These are phyloP conservation scores for Campopleginae sp. DNA, from an alignment of 2,888 invertebrate species.

Conservation along the genomic window DNA sequence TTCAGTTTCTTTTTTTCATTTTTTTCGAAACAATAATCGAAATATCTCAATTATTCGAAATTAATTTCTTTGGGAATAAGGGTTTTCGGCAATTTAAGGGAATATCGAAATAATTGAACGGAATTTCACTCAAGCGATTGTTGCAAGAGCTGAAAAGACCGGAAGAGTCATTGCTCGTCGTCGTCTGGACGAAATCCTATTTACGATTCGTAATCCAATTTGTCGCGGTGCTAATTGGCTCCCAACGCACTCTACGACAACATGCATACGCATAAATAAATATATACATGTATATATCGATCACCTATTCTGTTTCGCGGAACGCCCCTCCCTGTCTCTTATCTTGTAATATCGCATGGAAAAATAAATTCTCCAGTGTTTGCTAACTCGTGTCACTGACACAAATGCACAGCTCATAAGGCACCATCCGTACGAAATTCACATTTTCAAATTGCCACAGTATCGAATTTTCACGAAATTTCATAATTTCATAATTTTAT, in stretches of 20 bases:
- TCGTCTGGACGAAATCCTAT: constrained; percentile 67
- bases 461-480: neutral
- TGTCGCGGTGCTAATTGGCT: constrained; percentile 63
- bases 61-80: neutral
- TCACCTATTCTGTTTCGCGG: constrained; percentile 49
- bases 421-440: neutral
- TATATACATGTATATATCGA: constrained; percentile 50
- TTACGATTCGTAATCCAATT: constrained; percentile 67
- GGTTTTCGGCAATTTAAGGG: neutral
- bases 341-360: constrained; percentile 47
- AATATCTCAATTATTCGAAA: neutral
- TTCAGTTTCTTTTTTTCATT: neutral
- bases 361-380: constrained; percentile 38
- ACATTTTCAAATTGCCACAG: neutral
- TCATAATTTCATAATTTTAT: neutral
- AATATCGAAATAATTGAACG: neutral
- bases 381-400: constrained; percentile 13
- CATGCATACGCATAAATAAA: constrained; percentile 5
- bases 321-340: constrained; percentile 44
- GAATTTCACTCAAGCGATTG: constrained; percentile 3
- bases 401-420: neutral
- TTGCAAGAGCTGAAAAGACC: constrained; percentile 19
- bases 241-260: constrained; percentile 43
- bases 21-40: neutral
- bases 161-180: constrained; percentile 37